phyloP scores from a whole-genome alignment of 2,113 vertebrate species.

The Tetraodon nigroviridis region DNA sequence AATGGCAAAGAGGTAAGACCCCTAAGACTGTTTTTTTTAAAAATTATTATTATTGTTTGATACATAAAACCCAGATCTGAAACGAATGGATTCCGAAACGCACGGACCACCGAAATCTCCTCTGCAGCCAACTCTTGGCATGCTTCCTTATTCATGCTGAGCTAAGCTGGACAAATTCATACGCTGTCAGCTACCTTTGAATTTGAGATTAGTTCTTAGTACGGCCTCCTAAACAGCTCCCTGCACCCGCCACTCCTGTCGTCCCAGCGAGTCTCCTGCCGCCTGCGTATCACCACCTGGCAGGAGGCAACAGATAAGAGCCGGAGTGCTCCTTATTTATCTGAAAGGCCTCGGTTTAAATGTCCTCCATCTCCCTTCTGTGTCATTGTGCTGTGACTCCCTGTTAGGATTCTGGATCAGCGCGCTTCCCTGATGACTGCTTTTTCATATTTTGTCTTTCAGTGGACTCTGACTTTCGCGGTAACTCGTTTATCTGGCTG shows the following conservation, averaged over 20 bases:
- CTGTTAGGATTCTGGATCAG: slow-evolving; percentile 49
- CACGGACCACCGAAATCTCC: slow-evolving; percentile 59
- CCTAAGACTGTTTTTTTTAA: slow-evolving; percentile 68
- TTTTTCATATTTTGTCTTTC: slow-evolving; percentile 31
- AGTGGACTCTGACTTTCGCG: slow-evolving; percentile 8
- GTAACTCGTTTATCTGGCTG: slow-evolving; percentile 20
- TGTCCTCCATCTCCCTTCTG: slow-evolving; percentile 52
- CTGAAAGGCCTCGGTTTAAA: slow-evolving; percentile 46
- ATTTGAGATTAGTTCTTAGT: slow-evolving; percentile 94
- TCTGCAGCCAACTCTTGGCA: slow-evolving; percentile 57
- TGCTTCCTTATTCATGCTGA: slow-evolving; percentile 90
- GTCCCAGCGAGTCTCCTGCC: slow-evolving; percentile 40
- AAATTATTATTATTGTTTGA: slow-evolving; percentile 53
- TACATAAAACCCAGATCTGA: slow-evolving; percentile 74
- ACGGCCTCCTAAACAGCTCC: slow-evolving; percentile 80
- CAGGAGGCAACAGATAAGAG: slow-evolving; percentile 59
- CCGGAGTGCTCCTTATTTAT: slow-evolving; percentile 26
- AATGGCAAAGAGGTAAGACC: slow-evolving; percentile 55
- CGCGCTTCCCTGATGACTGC: slow-evolving; percentile 25
- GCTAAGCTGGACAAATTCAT: slow-evolving; percentile 91
- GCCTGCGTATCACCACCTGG: slow-evolving; percentile 51
- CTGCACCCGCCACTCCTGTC: slow-evolving; percentile 67
- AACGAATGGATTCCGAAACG: slow-evolving; percentile 72
- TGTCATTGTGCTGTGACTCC: slow-evolving; percentile 41
- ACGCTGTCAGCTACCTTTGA: slow-evolving; percentile 90